phyloP scores from a whole-genome alignment of 2,113 vertebrate genomes.

The Actinemys pallida region DNA sequence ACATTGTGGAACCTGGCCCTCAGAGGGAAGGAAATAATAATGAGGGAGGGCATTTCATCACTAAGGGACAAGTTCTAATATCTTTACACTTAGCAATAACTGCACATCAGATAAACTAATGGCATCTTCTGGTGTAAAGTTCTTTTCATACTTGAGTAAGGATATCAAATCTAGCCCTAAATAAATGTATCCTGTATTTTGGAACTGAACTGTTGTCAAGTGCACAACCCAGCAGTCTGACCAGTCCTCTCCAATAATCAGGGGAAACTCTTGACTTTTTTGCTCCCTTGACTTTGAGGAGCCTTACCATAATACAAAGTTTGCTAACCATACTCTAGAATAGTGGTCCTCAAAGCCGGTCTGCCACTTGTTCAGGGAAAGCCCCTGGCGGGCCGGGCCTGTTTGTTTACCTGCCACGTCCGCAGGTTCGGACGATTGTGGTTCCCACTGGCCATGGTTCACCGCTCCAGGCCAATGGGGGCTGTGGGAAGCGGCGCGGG shows the following conservation, averaged over 20 bases:
- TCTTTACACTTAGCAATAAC: background rate
- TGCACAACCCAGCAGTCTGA: too few relatives aligned
- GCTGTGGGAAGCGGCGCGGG: too few relatives aligned
- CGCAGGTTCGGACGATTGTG: too few relatives aligned
- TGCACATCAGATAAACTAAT: background rate
- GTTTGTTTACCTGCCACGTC: too few relatives aligned
- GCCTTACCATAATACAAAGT: background rate
- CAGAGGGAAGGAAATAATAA: background rate
- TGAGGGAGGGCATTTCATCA: background rate
- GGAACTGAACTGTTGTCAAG: too few relatives aligned
- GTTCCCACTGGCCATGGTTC: too few relatives aligned
- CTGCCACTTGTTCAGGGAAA: too few relatives aligned
- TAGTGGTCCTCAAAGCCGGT: too few relatives aligned
- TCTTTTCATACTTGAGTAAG: background rate
- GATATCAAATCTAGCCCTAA: background rate
- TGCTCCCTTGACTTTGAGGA: background rate
- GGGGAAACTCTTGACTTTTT: background rate
- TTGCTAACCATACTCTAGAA: accelerated
- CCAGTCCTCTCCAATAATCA: background rate
- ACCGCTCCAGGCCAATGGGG: too few relatives aligned
- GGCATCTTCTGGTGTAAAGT: background rate
- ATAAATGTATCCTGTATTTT: background rate
- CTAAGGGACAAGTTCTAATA: background rate
- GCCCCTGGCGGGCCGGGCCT: too few relatives aligned
- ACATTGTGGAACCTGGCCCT: background rate